Base-by-base conservation (phyloP, 1,140 invertebrate species). In the Scaptomyza hsui region DNA sequence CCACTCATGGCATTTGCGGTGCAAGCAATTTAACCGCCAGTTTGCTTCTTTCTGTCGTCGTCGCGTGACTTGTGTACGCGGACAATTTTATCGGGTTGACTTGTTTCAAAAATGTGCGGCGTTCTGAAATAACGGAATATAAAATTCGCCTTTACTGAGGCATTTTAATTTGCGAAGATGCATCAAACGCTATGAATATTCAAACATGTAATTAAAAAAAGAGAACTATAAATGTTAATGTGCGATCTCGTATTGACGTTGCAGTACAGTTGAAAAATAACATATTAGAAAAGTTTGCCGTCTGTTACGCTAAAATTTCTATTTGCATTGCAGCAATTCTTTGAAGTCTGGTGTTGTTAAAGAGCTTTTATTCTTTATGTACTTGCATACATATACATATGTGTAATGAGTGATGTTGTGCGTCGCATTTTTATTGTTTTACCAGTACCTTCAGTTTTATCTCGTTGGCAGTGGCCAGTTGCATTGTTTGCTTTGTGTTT, bases 11-110 rank as follows among this genome's bases (percentile, higher is more conserved):
- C 13, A 41, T 49, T 44, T 49, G 44, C 44, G 16, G 44, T 47
- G 45, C 67, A 44, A 13, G 15, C 21, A 70, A 48, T 70, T 52
- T 63, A 70, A 70, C 67, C 37, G 67, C 51, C 51, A 64, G 67
- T 70, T 70, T 56, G 62, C 47, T 65, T 65, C 47, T 49, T 37
- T 56, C 60, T 41, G 60, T 49, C 44, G 60, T 15, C 44, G 67
- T 70, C 67, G 67, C 51, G 51, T 64, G 67, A 44, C n/a, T 55
- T 47, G 32, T 48, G 42, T 51, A 49, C 59, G 49, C 59, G 59
- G 59, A 69, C 45, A 39, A 45, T 61, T 62, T 45, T 51, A 64
- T 37, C 29, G 51, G 3, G 18, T 45, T 7, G 47, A 18, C 37
- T 55, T 21, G 51, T 35, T 53, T 45, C 2, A 55, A 45, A 55